Conservation (phyloP, 2,797 vertebrate species). For the Brotula barbata region DNA sequence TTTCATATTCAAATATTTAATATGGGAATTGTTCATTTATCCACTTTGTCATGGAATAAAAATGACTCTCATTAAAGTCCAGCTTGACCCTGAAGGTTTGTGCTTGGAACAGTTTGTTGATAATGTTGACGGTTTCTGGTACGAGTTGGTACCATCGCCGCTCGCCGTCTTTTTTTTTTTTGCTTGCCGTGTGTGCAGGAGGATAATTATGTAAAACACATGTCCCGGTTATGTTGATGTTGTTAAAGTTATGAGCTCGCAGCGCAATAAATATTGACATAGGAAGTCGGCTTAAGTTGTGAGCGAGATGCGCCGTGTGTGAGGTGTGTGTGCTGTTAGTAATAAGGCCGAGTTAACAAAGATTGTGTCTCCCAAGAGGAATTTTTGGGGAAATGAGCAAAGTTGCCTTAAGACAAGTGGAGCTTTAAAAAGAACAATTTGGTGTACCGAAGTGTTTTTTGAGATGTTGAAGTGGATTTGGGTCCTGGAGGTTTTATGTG, state of each 20-base stretch:
- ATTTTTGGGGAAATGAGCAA: constrained; percentile 18
- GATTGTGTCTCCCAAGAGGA: constrained; percentile 25
- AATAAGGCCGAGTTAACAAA: constrained; percentile 19
- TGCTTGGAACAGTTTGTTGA: too few relatives aligned
- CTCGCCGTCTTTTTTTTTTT: constrained; percentile 33
- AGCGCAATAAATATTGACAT: constrained; percentile 62
- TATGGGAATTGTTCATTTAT: too few relatives aligned
- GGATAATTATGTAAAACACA: constrained; percentile 56
- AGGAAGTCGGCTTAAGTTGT: constrained; percentile 55
- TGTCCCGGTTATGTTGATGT: constrained; percentile 49
- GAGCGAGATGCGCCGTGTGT: constrained; percentile 11
- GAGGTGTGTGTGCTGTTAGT: constrained; percentile 15
- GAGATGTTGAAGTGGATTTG: constrained; percentile 44
- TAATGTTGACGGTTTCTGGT: too few relatives aligned
- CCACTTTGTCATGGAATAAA: too few relatives aligned
- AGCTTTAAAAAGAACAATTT: constrained; percentile 38
- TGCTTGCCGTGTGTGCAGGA: too few relatives aligned
- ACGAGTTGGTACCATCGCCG: too few relatives aligned
- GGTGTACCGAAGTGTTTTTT: constrained; percentile 31
- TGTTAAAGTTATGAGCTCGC: constrained; percentile 55
- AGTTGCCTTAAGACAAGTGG: constrained; percentile 25
- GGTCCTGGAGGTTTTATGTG: constrained; percentile 36
- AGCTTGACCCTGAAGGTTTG: too few relatives aligned
- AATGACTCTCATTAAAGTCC: too few relatives aligned
- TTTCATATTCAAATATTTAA: too few relatives aligned